Conservation (phyloP, 2,113 vertebrate genomes). For the Hucho hucho region DNA sequence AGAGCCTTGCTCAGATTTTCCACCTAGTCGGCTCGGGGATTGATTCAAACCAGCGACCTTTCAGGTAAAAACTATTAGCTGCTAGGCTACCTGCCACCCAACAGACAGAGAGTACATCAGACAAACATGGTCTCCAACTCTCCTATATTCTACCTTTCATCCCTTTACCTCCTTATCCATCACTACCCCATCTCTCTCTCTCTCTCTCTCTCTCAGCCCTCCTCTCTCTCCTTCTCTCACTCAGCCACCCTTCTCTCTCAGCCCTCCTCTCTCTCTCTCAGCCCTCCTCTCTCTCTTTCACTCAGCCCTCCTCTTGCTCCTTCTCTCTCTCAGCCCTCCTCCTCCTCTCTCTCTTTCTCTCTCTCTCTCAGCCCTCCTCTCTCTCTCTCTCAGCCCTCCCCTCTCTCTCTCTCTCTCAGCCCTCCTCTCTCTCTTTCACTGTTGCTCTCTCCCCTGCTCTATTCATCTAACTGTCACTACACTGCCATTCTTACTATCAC, state of each 20-base stretch:
- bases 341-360: not conserved
- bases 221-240: not conserved
- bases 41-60: too few relatives aligned
- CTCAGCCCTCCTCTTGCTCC: too few relatives aligned
- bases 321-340: too few relatives aligned
- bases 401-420: not conserved
- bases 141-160: not conserved
- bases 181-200: not conserved
- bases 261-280: too few relatives aligned
- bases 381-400: too few relatives aligned
- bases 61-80: too few relatives aligned
- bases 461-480: slow-evolving; percentile 23
- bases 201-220: not conserved
- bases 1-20: too few relatives aligned
- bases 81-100: too few relatives aligned
- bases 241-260: too few relatives aligned
- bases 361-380: not conserved
- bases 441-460: slow-evolving; percentile 9
- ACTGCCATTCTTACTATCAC: too few relatives aligned
- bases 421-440: slow-evolving; percentile 30
- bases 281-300: too few relatives aligned
- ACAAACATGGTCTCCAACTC: not conserved
- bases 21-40: too few relatives aligned
- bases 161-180: not conserved
- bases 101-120: not conserved